These are phyloP conservation scores for Lithophane ornitopus DNA, from an alignment of 2,888 invertebrate genomes.

Conservation along the genomic window DNA sequence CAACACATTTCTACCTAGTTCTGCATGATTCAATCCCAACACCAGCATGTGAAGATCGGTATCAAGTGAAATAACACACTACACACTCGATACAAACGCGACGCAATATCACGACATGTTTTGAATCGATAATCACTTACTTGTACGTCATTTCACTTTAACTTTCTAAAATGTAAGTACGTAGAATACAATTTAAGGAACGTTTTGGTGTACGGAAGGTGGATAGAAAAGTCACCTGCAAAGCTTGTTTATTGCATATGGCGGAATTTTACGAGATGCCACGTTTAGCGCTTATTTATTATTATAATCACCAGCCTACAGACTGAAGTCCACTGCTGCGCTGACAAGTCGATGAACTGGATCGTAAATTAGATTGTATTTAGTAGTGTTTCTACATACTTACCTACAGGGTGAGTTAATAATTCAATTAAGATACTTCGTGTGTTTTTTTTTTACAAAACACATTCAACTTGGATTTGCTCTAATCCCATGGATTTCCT, in stretches of 20 bases:
- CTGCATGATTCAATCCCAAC: slow-evolving; percentile 45
- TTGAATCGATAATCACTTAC: slow-evolving; percentile 62
- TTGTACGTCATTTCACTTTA: slow-evolving; percentile 56
- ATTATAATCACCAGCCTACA: too few relatives aligned
- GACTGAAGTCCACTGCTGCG: too few relatives aligned
- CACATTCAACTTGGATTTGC: neutral
- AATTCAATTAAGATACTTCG: neutral
- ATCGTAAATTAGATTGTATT: neutral
- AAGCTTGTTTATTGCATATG: neutral
- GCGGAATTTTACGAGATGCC: neutral
- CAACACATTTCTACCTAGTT: slow-evolving; percentile 9
- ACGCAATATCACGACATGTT: slow-evolving; percentile 58
- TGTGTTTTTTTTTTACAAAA: neutral
- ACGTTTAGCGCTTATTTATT: neutral
- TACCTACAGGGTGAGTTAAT: neutral
- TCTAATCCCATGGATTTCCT: neutral
- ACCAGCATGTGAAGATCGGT: slow-evolving; percentile 47
- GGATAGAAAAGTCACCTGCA: neutral
- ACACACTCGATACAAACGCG: slow-evolving; percentile 32
- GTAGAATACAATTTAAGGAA: slow-evolving; percentile 31
- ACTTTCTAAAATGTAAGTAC: slow-evolving; percentile 60
- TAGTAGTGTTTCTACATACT: neutral
- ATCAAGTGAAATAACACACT: slow-evolving; percentile 51
- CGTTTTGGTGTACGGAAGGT: slow-evolving; percentile 12
- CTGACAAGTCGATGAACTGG: neutral